Base-by-base conservation (phyloP, 2,888 invertebrate genomes). In the Linhomoeus sp. region DNA sequence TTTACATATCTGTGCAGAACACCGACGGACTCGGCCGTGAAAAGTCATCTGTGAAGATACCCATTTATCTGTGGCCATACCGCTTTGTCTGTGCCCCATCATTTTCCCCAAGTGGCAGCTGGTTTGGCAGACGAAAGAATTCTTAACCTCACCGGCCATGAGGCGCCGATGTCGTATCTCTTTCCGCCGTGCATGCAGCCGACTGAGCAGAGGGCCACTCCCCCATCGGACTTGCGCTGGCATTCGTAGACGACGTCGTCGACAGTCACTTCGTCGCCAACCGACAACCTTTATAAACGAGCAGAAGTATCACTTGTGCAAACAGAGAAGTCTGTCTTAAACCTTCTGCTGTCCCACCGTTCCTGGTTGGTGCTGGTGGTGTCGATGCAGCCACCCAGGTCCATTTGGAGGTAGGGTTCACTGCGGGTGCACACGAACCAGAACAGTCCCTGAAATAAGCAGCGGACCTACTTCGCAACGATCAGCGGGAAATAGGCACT, bases 121-220 rank as follows among this genome's bases (percentile, higher is more conserved):
- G n/a, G n/a, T n/a, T n/a, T n/a, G n/a, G n/a, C n/a, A n/a, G n/a
- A n/a, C n/a, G n/a, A n/a, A n/a, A n/a, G n/a, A n/a, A n/a, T n/a
- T n/a, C n/a, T n/a, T n/a, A 19, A 24, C 48, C 52, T 51, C 44
- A 58, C 60, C 50, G 51, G 53, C 53, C 55, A 60, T 45, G 58
- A 58, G 41, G 61, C 52, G 29, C 60, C 61, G 39, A 61, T 47
- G 41, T 44, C 45, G 48, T 55, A 57, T 24, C 50, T 50, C 19
- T 50, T 43, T 26, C 56, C 56, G 19, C 56, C 49, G 49, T 56
- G 54, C 37, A 60, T 50, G 46, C 61, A 61, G 36, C 59, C 61
- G 19, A 61, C 58, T 37, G 59, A 53, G 50, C 58, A 58, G 54
- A 61, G 51, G 45, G 55, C 51, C 20, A 60, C 53, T 24, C 50